Evolutionary conservation across 2,113 vertebrate genomes (phyloP).

Genomic region (Podarcis muralis): DNA sequence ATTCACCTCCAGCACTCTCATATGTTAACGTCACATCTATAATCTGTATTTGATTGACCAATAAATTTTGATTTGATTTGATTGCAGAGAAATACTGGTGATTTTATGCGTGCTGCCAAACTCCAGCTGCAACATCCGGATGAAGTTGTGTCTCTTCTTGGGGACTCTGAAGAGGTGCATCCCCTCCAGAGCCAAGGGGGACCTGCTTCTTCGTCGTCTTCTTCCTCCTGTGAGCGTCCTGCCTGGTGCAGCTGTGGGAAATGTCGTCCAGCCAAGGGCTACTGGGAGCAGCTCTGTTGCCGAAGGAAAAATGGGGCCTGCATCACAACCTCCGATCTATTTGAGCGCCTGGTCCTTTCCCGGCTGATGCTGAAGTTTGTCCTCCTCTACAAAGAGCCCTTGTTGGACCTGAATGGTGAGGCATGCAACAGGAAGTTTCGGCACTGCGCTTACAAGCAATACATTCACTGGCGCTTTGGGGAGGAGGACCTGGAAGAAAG

Average conservation of each 20-base stretch:
- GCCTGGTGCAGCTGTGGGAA: constrained; percentile 77
- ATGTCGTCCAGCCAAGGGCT: constrained; percentile 44
- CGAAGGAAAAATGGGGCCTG: constrained; percentile 59
- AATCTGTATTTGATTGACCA: not conserved
- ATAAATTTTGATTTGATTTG: no score
- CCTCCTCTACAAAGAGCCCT: constrained; percentile 78
- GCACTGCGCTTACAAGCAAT: constrained; percentile 78
- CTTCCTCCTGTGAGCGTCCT: not conserved
- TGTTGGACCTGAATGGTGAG: constrained; percentile 40
- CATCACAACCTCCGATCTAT: constrained; percentile 72
- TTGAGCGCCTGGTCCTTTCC: constrained; percentile 75
- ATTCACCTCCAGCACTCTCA: no score
- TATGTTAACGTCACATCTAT: not conserved
- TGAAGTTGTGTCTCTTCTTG: rapidly evolving
- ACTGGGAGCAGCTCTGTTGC: constrained; percentile 83
- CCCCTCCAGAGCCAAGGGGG: not conserved
- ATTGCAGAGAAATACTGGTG: constrained; percentile 62
- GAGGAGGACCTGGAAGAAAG: constrained; percentile 58
- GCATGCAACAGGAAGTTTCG: constrained; percentile 53
- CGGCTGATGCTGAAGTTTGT: constrained; percentile 67
- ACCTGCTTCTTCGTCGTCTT: rapidly evolving
- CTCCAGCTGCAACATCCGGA: not conserved
- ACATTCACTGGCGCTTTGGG: constrained; percentile 81
- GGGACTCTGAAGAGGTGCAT: constrained; percentile 12
- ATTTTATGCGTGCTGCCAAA: constrained; percentile 38